Evolutionary conservation across 1,140 invertebrate species (phyloP).

Genomic region (Armadillidium nasatum): DNA sequence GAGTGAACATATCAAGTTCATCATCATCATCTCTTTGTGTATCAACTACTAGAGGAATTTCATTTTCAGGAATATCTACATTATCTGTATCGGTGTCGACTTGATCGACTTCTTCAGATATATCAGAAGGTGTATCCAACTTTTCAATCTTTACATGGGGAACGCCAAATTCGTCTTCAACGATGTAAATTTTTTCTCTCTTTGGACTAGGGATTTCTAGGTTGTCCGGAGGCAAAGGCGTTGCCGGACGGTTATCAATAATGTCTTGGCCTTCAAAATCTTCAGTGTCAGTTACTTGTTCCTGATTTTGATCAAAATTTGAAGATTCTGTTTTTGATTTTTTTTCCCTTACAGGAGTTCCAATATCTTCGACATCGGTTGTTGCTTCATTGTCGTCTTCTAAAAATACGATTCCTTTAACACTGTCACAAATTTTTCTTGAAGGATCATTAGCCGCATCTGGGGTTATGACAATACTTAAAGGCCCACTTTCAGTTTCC

Average conservation of each 20-base stretch:
- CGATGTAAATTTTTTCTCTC: constrained; percentile 38
- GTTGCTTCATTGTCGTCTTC: constrained; percentile 33
- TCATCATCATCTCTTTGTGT: constrained; percentile 24
- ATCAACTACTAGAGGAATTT: constrained; percentile 32
- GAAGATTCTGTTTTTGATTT: background rate
- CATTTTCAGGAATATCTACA: constrained; percentile 40
- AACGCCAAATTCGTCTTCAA: constrained; percentile 43
- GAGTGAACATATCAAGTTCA: constrained; percentile 20
- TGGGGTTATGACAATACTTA: constrained; percentile 41
- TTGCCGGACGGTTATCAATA: constrained; percentile 29
- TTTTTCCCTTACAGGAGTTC: constrained; percentile 25
- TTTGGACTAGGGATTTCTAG: constrained; percentile 37
- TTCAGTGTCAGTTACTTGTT: constrained; percentile 35
- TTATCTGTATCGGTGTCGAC: constrained; percentile 38
- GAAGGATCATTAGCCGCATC: constrained; percentile 27
- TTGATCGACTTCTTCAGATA: constrained; percentile 30
- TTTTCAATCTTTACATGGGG: constrained; percentile 41
- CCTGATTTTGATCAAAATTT: background rate
- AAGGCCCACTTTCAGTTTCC: constrained; percentile 35
- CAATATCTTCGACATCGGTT: constrained; percentile 39
- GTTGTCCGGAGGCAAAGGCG: constrained; percentile 37
- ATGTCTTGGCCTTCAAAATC: constrained; percentile 32
- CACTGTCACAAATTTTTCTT: constrained; percentile 24
- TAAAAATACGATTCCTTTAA: constrained; percentile 36
- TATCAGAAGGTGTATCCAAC: constrained; percentile 29